Evolutionary conservation across 1,140 invertebrate species (phyloP).

Genomic region (Zaprionus camerounensis): DNA sequence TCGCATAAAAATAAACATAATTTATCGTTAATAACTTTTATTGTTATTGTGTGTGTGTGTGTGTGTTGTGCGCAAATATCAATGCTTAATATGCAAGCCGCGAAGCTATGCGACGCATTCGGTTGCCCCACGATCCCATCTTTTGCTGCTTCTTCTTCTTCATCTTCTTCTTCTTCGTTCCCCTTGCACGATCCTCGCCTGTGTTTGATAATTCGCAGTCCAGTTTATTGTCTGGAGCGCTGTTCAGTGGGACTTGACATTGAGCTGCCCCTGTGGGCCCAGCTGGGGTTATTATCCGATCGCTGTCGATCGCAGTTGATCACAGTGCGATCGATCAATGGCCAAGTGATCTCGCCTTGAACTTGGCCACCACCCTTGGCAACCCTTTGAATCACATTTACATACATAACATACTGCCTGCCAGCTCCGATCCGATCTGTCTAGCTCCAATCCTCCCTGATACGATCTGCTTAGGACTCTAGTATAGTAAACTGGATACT

Average conservation of each 20-base stretch:
- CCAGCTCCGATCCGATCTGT: background rate
- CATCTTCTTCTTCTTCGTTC: background rate
- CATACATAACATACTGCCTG: background rate
- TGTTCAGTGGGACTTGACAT: conserved; percentile 28
- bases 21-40: conserved; percentile 67
- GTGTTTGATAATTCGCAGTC: background rate
- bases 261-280: conserved; percentile 4
- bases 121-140: conserved; percentile 15
- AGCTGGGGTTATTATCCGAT: conserved; percentile 26
- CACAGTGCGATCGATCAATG: background rate
- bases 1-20: conserved; percentile 66
- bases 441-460: background rate
- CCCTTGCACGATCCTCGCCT: background rate
- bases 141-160: background rate
- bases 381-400: background rate
- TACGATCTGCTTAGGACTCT: background rate
- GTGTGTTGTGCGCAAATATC: conserved; percentile 48
- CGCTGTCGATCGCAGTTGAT: background rate
- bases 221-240: conserved; percentile 5
- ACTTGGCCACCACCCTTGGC: background rate
- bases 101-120: conserved; percentile 57
- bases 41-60: background rate
- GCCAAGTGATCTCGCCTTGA: background rate
- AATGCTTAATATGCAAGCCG: conserved; percentile 58
- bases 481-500: background rate